Conservation (phyloP, 2,113 vertebrate genomes). For the Malurus elegans region DNA sequence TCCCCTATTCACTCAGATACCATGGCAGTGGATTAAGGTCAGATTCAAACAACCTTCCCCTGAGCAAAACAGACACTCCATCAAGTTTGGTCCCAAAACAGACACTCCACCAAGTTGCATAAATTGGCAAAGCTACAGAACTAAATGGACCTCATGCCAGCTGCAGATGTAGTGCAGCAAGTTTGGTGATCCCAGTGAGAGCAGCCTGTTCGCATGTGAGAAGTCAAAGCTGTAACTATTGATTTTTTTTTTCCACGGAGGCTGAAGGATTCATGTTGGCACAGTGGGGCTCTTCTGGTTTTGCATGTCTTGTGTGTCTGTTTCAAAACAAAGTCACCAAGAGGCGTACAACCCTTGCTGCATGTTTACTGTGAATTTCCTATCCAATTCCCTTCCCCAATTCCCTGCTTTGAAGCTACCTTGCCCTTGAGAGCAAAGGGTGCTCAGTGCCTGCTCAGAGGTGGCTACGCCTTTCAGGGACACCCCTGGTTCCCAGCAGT, state of each 20-base stretch:
- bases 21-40: not conserved
- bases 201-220: not conserved
- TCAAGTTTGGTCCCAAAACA: not conserved
- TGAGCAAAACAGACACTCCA: not conserved
- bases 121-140: not conserved
- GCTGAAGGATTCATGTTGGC: not conserved
- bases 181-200: not conserved
- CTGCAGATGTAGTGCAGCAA: not conserved
- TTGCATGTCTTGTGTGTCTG: not conserved
- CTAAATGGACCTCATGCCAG: not conserved
- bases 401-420: not conserved
- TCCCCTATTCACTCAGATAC: not conserved
- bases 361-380: not conserved
- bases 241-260: not conserved
- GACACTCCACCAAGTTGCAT: not conserved
- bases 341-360: not conserved
- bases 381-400: not conserved
- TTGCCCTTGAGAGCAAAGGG: not conserved
- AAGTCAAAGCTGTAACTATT: not conserved
- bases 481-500: not conserved
- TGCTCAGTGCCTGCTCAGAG: not conserved
- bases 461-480: not conserved
- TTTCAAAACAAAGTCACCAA: not conserved
- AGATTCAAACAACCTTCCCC: not conserved
- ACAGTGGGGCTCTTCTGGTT: accelerated